phyloP scores from a whole-genome alignment of 2,888 invertebrate species.

The Coelopa pilipes region DNA sequence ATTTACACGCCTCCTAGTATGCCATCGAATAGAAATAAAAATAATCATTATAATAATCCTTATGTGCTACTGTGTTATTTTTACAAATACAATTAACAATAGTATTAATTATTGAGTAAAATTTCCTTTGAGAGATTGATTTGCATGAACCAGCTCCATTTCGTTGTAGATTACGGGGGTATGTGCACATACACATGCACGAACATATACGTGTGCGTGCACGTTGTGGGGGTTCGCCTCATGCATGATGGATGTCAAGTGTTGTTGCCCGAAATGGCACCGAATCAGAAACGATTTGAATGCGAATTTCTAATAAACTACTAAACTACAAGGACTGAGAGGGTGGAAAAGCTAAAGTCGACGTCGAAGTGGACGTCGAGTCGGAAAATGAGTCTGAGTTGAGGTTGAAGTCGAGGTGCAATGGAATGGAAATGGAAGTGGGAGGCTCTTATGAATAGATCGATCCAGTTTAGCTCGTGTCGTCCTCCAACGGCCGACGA shows the following conservation, averaged over 20 bases:
- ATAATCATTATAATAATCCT: constrained; percentile 19
- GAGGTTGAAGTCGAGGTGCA: no score
- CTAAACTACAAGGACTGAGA: no score
- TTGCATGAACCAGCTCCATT: not conserved
- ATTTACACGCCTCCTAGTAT: constrained; percentile 21
- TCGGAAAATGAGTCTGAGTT: no score
- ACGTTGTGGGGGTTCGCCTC: no score
- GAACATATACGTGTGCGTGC: no score
- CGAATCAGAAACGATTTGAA: constrained; percentile 34
- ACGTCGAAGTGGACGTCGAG: no score
- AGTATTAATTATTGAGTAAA: constrained; percentile 4
- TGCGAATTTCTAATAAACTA: constrained; percentile 30
- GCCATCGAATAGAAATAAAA: not conserved
- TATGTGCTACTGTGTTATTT: constrained; percentile 5
- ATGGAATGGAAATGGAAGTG: not conserved
- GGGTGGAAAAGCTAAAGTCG: no score
- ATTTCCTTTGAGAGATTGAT: not conserved
- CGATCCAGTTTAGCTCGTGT: constrained; percentile 55
- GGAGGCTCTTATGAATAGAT: constrained; percentile 51
- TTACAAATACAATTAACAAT: constrained; percentile 27
- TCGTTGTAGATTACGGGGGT: not conserved
- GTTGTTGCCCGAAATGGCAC: constrained; percentile 58
- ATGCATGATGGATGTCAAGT: not conserved
- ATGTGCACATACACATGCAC: no score
- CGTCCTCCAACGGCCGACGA: not conserved